Conservation (phyloP, 2,797 vertebrate species). For the Lithobates sylvaticus region DNA sequence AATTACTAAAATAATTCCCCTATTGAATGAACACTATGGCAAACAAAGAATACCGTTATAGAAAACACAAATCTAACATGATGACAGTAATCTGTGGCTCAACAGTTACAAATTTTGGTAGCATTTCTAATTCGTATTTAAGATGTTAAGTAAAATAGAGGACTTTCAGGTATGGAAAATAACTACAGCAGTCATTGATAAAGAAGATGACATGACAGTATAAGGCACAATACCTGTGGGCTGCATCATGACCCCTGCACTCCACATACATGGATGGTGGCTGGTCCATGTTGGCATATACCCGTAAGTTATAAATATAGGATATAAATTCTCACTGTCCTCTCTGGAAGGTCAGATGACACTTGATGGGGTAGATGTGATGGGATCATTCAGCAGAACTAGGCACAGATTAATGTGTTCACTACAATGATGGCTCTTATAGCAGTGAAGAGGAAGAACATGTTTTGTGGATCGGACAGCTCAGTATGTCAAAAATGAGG, state of each 20-base stretch:
- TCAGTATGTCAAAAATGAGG: slow-evolving; percentile 22
- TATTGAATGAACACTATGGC: too few relatives aligned
- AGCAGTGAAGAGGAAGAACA: slow-evolving; percentile 13
- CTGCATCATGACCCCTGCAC: slow-evolving; percentile 18
- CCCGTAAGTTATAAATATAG: neutral
- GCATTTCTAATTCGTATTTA: neutral
- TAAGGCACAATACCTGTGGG: slow-evolving; percentile 46
- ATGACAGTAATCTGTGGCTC: neutral
- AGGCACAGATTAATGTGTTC: neutral
- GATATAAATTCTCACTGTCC: neutral
- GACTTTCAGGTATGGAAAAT: neutral
- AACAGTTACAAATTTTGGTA: too few relatives aligned
- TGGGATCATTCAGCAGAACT: neutral
- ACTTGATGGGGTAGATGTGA: neutral
- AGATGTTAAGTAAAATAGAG: neutral
- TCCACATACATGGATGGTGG: slow-evolving; percentile 3
- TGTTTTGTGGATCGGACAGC: slow-evolving; percentile 12
- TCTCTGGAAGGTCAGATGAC: neutral
- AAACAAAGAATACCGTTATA: neutral
- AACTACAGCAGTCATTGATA: neutral
- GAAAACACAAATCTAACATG: neutral
- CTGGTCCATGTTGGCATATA: slow-evolving; percentile 36
- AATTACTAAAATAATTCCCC: neutral
- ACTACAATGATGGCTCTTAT: neutral
- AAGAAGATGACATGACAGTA: neutral